Conservation (phyloP, 2,797 vertebrate genomes). For the Tapirus indicus region DNA sequence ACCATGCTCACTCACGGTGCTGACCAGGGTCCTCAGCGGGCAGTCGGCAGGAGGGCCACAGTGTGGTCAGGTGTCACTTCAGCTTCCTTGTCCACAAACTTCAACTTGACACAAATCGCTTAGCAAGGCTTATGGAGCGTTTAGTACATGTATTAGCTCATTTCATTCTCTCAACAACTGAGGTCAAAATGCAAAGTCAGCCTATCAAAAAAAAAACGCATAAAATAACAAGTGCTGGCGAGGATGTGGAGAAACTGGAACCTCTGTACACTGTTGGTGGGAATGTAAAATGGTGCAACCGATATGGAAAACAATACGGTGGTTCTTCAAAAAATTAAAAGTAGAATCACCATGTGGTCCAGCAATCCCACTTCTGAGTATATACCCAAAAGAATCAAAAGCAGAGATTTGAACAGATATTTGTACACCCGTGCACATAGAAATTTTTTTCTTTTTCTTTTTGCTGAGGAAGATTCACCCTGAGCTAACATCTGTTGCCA, state of each 20-base stretch:
- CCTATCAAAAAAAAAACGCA: neutral
- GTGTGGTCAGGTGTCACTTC: neutral
- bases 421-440: accelerated
- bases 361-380: neutral
- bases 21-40: accelerated
- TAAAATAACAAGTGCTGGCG: neutral
- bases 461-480: no score
- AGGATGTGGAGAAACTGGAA: neutral
- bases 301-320: accelerated
- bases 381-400: neutral
- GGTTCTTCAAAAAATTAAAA: neutral
- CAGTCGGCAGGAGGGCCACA: accelerated
- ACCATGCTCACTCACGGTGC: accelerated
- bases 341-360: neutral
- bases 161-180: neutral
- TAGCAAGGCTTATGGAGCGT: neutral
- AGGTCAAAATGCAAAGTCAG: neutral
- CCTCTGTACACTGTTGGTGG: accelerated
- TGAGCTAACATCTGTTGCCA: no score
- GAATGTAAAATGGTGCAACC: neutral
- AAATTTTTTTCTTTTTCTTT: no score
- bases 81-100: neutral
- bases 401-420: neutral
- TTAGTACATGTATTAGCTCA: neutral
- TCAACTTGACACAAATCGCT: neutral